Evolutionary conservation across 2,113 vertebrate species (phyloP), one percentile per base, ranked within the genome.

Genomic region (Chelonoidis abingdonii): DNA sequence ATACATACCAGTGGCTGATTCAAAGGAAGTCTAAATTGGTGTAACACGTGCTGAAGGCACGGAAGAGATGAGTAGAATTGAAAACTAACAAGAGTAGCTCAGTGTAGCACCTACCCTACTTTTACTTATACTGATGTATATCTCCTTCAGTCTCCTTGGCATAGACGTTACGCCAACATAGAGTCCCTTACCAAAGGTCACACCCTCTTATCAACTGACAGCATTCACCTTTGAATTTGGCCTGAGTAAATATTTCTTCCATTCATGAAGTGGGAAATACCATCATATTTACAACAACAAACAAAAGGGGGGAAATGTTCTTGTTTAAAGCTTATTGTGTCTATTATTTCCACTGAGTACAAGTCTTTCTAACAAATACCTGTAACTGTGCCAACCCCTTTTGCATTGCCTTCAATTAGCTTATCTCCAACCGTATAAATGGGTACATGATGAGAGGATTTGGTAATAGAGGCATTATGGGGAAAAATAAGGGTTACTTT

Each of bases 351-450:
- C 86, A 59, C 24, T 47, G 80, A 88, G 72, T 53, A 69, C 4
- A 17, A 89, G 19, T 35, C 24, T 90, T 96, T 82, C 86, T 80
- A 92, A 85, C 59, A 96, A 94, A 97, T 97, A n/a, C n/a, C n/a
- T n/a, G 90, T 92, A 95, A 87, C 80, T 89, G 93, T n/a, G 95
- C 95, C 96, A 97, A 47, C 75, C 96, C 57, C 94, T 96, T 98
- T 97, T 98, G 96, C 95, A 80, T 96, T 97, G 89, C 93, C 90
- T 95, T 89, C 97, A 97, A 94, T 97, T 97, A 98, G 92, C 95
- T 97, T 97, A 97, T 97, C 97, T 98, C 94, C 97, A 97, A 90
- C 98, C 97, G 97, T 94, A 97, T 96, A 96, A 98, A 98, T 96
- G 97, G 53, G 35, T 86, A 96, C 86, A 85, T 80, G 90, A 97